A percentile compares a stretch with the other conserved stretches of the same genome.
Conservation (phyloP, 2,797 vertebrate genomes). For the Acanthis flammea region DNA sequence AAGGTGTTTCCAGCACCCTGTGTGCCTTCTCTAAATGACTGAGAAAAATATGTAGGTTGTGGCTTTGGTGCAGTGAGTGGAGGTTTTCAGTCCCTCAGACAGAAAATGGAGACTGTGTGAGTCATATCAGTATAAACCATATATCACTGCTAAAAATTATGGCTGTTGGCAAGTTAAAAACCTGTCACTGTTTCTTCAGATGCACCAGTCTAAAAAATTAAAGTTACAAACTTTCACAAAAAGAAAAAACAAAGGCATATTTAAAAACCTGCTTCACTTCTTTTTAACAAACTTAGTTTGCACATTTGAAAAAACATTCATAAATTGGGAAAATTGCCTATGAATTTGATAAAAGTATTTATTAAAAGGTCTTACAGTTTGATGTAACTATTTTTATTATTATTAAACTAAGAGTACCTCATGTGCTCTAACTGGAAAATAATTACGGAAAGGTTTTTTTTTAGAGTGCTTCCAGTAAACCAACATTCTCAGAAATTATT, state of each 20-base stretch:
- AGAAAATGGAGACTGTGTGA: not conserved
- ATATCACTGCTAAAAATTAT: not conserved
- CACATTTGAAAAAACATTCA: not conserved
- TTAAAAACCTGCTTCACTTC: not conserved
- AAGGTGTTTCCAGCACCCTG: not conserved
- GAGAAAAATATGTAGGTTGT: not conserved
- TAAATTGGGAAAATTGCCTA: not conserved
- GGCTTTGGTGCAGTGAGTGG: not conserved
- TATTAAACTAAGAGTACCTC: not conserved
- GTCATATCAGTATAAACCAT: not conserved
- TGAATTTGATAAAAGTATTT: not conserved
- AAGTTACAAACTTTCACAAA: not conserved
- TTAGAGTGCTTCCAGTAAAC: not conserved
- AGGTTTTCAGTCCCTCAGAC: not conserved
- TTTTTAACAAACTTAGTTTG: not conserved
- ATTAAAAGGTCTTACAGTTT: not conserved
- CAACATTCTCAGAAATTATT: not conserved
- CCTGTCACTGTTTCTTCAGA: not conserved
- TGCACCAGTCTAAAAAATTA: not conserved
- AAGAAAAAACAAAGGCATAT: not conserved
- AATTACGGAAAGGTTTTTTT: not conserved
- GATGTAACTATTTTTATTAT: not conserved
- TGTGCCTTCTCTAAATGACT: not conserved
- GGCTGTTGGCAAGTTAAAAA: not conserved
- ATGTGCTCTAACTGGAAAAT: not conserved